Evolutionary conservation across 2,888 invertebrate species (phyloP).

Genomic region (Calliopum simillimum): DNA sequence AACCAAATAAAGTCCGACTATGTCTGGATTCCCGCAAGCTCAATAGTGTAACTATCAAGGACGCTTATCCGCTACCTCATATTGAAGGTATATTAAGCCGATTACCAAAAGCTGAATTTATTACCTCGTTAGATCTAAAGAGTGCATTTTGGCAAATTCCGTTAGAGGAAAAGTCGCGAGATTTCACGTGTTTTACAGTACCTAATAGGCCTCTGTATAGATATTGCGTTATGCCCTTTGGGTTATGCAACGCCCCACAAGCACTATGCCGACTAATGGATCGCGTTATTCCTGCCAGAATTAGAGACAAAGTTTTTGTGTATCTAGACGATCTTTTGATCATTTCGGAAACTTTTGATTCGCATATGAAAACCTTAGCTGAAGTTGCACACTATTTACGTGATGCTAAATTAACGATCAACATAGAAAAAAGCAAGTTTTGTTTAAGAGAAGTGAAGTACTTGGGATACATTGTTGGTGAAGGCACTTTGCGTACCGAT

Average conservation of each 20-base stretch:
- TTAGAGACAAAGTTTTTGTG: slow-evolving; percentile 28
- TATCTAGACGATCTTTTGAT: slow-evolving; percentile 43
- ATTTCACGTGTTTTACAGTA: slow-evolving; percentile 21
- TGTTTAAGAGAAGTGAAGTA: too few species aligned
- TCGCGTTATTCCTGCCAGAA: slow-evolving; percentile 27
- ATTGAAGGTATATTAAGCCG: slow-evolving; percentile 41
- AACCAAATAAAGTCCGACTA: too few species aligned
- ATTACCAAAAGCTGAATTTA: slow-evolving; percentile 12
- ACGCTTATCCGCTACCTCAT: too few species aligned
- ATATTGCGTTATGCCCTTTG: slow-evolving; percentile 32
- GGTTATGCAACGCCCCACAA: too few species aligned
- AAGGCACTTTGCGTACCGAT: too few species aligned
- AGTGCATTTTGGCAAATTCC: too few species aligned
- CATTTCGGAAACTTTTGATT: slow-evolving; percentile 24
- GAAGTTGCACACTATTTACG: background rate
- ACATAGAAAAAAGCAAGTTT: too few species aligned
- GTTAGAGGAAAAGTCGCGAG: background rate
- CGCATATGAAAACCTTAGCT: slow-evolving; percentile 22
- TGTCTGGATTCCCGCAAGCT: too few species aligned
- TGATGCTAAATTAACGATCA: slow-evolving; percentile 37
- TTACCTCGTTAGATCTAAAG: slow-evolving; percentile 15
- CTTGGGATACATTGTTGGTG: too few species aligned
- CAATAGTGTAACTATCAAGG: slow-evolving; percentile 49
- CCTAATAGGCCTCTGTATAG: slow-evolving; percentile 12
- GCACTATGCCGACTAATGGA: too few species aligned